These are phyloP conservation scores for Nanorana parkeri DNA, from an alignment of 2,113 vertebrate species.

Conservation along the genomic window DNA sequence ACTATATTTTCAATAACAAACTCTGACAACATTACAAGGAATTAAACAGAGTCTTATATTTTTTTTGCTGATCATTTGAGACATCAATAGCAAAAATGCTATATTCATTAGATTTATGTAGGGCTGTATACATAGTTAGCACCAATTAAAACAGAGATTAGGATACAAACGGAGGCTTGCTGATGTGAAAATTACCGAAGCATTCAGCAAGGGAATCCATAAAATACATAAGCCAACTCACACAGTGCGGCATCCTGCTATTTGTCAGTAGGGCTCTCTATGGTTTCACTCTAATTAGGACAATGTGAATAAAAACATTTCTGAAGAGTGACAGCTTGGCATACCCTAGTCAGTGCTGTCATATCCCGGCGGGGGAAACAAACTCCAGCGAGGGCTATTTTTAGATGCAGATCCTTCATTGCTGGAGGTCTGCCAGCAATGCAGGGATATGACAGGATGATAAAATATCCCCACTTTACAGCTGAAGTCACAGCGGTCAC, in stretches of 20 bases:
- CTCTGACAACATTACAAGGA: too few species aligned
- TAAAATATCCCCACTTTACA: slow-evolving; percentile 65
- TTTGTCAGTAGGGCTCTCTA: neutral
- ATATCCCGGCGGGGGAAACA: slow-evolving; percentile 57
- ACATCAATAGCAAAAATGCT: neutral
- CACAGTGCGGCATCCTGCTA: slow-evolving; percentile 40
- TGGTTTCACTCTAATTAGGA: slow-evolving; percentile 49
- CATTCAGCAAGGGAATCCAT: neutral
- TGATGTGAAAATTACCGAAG: neutral
- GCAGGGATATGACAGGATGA: slow-evolving; percentile 65
- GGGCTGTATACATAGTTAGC: neutral
- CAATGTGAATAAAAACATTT: slow-evolving; percentile 58
- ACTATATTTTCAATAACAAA: too few species aligned
- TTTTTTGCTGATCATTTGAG: too few species aligned
- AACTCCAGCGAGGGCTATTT: slow-evolving; percentile 60
- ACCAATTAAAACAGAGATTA: neutral
- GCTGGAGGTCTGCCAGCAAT: slow-evolving; percentile 62
- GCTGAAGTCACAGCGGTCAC: slow-evolving; percentile 61
- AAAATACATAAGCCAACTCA: slow-evolving; percentile 28
- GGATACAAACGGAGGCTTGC: neutral
- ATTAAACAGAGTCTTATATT: too few species aligned
- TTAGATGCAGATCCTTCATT: slow-evolving; percentile 59
- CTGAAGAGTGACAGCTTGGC: slow-evolving; percentile 58
- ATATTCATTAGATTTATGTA: neutral
- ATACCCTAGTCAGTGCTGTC: slow-evolving; percentile 51